phyloP scores from a whole-genome alignment of 1,140 invertebrate genomes.

The Gryllus bimaculatus region DNA sequence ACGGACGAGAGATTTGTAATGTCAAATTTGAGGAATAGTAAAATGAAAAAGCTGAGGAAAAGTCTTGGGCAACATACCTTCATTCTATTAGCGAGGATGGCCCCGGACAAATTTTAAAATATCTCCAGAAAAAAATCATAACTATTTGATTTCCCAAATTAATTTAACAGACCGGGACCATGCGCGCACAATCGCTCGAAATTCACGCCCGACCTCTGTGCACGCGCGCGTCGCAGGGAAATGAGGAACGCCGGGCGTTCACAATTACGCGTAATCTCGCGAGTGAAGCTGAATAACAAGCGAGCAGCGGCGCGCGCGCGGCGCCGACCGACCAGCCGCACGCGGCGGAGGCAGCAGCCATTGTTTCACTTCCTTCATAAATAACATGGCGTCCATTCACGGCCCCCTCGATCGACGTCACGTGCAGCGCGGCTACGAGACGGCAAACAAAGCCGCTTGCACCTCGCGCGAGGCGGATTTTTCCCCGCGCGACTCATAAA shows the following conservation, averaged over 20 bases:
- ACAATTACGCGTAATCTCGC: background rate
- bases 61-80: too few species aligned
- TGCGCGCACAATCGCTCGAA: too few species aligned
- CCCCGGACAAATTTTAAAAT: too few species aligned
- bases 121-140: too few species aligned
- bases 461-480: background rate
- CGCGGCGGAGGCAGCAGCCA: background rate
- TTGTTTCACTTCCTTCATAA: constrained; percentile 15
- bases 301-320: background rate
- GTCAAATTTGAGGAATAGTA: too few species aligned
- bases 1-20: too few species aligned
- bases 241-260: background rate
- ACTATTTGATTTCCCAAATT: too few species aligned
- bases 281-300: background rate
- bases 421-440: background rate
- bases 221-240: background rate
- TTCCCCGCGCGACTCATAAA: background rate
- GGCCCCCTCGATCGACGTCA: background rate
- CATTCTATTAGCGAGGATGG: too few species aligned
- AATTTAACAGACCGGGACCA: too few species aligned
- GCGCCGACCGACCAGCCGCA: background rate
- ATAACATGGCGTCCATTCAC: constrained; percentile 1
- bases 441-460: background rate
- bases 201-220: too few species aligned
- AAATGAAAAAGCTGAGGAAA: too few species aligned